Evolutionary conservation across 1,140 invertebrate genomes (phyloP), one percentile per base, ranked within the genome.

Genomic region (Augochlora pura): DNA sequence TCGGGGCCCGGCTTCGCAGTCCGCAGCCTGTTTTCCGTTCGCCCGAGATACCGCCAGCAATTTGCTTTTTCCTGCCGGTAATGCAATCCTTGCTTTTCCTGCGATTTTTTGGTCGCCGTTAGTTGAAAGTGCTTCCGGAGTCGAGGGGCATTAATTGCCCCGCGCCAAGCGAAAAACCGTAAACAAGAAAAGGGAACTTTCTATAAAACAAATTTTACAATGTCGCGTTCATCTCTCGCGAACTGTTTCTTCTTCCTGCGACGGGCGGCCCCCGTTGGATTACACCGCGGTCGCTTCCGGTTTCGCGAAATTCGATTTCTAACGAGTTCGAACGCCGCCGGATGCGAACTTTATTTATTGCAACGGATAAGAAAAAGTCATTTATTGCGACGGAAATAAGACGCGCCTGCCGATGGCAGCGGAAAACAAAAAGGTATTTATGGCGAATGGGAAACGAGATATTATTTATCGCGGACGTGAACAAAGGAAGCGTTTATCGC

Each of bases 111-210:
- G 25, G 25, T n/a, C 64, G 38, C 8, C 46, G 18, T 27, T 7
- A 2, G 16, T 63, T 25, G 67, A 77, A 77, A 75, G 72, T 66
- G 6, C 25, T 59, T 75, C 72, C 63, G 32, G 7, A n/a, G 16
- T 38, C 14, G 52, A 5, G 1, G 6, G 38, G n/a, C 39, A 18
- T 21, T 65, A 74, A 74, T 75, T 75, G 42, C 52, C 39, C 5
- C 12, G 2, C n/a, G 63, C 23, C 39, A n/a, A n/a, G 32, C 14
- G 57, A 21, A 77, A 69, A 54, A 32, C 27, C 25, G 57, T 54
- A 77, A 77, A 71, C 46, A 77, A 71, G 67, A 63, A 52, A 39
- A n/a, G 38, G n/a, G n/a, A n/a, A 77, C 76, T 77, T 77, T 77
- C 76, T 77, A 77, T 57, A 42, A 77, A 70, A 70, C 46, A 49